A percentile compares a stretch with the other conserved stretches of the same genome.
Evolutionary conservation across 2,797 vertebrate species (phyloP).

Genomic region (Pantherophis alleghaniensis): DNA sequence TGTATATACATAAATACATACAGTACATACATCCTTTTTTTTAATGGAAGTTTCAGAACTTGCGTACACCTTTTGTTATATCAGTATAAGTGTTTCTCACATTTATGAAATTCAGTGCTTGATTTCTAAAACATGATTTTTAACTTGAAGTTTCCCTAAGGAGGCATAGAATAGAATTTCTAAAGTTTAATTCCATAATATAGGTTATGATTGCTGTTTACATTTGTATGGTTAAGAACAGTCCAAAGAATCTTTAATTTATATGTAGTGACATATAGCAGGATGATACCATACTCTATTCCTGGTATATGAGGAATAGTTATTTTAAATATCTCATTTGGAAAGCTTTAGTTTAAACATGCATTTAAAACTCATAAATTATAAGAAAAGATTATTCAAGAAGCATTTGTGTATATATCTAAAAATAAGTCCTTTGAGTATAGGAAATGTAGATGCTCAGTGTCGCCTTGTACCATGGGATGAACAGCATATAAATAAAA

Average conservation of each 20-base stretch:
- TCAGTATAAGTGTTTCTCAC: background rate
- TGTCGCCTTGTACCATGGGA: background rate
- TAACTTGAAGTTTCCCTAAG: background rate
- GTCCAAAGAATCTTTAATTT: background rate
- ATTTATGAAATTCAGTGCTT: background rate
- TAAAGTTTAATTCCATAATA: background rate
- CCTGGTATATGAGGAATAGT: background rate
- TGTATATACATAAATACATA: too few species aligned
- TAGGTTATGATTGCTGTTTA: background rate
- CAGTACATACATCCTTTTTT: background rate
- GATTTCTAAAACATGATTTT: background rate
- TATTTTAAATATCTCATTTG: background rate
- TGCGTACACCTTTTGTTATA: background rate
- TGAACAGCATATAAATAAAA: background rate
- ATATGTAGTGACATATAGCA: background rate
- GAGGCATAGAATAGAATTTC: background rate
- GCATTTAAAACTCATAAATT: background rate
- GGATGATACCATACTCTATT: background rate
- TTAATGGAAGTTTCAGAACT: background rate
- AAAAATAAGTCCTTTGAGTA: background rate
- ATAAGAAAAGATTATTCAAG: background rate
- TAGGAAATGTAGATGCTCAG: background rate
- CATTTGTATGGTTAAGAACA: background rate
- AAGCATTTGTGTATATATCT: background rate
- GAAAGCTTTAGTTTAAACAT: background rate